Base-by-base conservation (phyloP, 2,888 invertebrate genomes). In the Agrochola lota region DNA sequence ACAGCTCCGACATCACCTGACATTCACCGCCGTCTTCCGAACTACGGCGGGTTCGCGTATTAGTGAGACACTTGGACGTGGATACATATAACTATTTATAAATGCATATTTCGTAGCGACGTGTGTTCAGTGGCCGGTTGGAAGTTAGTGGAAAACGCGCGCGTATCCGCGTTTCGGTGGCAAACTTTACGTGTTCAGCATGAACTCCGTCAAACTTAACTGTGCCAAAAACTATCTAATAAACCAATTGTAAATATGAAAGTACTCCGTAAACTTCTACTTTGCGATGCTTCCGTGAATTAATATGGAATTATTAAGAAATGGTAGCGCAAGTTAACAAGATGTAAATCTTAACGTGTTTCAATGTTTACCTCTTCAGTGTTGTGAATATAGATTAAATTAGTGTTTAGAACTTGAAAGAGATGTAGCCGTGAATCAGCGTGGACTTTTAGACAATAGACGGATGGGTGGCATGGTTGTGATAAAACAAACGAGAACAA, bases 331-430 rank as follows among this genome's bases (percentile, higher is more conserved):
- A 91, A 93, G 92, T 91, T 94, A 92, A 87, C 94, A 94, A 89
- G 80, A 96, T 96, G 96, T 95, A 94, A 95, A 90, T 91, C 89
- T 90, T 80, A 91, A 90, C 90, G 92, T 91, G 89, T 91, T 88
- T 92, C 92, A 95, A 95, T 96, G 96, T 95, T 95, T 96, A 96
- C 96, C 96, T 96, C 96, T 95, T 93, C 93, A 92, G 96, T 96
- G 96, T 96, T 96, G 96, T 96, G 96, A 96, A 94, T 95, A 93
- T 94, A 94, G 91, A 91, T 91, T 92, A 90, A 91, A 92, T 93
- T 91, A 91, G 87, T 87, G 89, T 82, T 88, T 83, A 89, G 81
- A 86, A 88, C 86, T 85, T 80, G 70, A 80, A 86, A 80, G 92
- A 90, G 85, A 94, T 94, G 94, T 94, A 94, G 93, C 89, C 84